A percentile compares a stretch with the other conserved stretches of the same genome.
Evolutionary conservation across 2,113 vertebrate species (phyloP).

Genomic region (Recurvirostra avosetta): DNA sequence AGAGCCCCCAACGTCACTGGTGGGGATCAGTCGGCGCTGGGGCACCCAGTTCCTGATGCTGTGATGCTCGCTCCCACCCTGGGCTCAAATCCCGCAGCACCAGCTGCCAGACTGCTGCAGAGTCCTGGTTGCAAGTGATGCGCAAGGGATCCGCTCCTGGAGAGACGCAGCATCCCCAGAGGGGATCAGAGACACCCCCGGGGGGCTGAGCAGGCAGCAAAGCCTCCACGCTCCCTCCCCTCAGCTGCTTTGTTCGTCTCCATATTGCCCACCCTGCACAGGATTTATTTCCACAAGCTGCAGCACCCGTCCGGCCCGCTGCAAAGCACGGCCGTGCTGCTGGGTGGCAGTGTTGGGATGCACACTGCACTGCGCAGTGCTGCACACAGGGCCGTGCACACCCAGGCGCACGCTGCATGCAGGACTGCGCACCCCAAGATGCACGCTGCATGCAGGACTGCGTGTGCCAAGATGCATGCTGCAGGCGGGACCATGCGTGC

Average conservation of each 20-base stretch:
- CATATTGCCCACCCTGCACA: rapidly evolving
- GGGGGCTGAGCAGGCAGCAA: rapidly evolving
- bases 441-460: background rate
- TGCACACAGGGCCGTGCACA: background rate
- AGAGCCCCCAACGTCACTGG: rapidly evolving
- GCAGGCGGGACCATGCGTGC: background rate
- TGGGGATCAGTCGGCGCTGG: rapidly evolving
- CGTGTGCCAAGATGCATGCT: too few species aligned
- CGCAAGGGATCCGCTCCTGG: background rate
- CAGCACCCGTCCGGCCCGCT: background rate
- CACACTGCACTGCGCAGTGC: background rate
- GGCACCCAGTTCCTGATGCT: background rate
- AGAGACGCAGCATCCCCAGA: rapidly evolving
- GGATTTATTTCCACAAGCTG: rapidly evolving
- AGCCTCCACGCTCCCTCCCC: rapidly evolving
- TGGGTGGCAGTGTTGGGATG: slow-evolving; percentile 59
- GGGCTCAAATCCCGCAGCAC: background rate
- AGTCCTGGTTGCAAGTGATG: rapidly evolving
- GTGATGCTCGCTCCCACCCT: background rate
- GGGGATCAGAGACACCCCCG: rapidly evolving
- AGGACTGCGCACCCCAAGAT: background rate
- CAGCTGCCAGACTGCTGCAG: background rate
- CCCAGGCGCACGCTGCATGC: background rate
- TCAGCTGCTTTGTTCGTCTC: background rate
- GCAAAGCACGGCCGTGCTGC: background rate